Percentiles rank a stretch among this genome's conserved stretches.
These are phyloP conservation scores for Tipula lateralis DNA, from an alignment of 2,888 invertebrate species.

Conservation along the genomic window DNA sequence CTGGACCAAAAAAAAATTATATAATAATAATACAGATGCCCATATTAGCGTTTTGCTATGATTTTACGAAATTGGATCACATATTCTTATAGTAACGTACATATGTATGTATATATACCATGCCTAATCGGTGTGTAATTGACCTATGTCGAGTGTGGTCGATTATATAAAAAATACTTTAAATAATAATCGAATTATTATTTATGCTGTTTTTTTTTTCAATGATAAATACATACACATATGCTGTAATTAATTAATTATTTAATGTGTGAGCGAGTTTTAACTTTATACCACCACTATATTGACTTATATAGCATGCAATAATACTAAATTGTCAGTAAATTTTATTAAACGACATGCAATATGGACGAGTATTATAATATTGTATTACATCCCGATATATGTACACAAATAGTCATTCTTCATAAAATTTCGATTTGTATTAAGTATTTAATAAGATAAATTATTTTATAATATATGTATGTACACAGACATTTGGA, in stretches of 20 bases:
- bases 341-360: background rate
- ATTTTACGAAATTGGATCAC: conserved; percentile 6
- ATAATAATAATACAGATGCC: background rate
- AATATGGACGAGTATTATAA: background rate
- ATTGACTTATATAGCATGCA: background rate
- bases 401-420: background rate
- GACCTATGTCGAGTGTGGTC: background rate
- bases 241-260: background rate
- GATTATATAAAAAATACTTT: background rate
- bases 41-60: background rate
- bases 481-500: too few relatives aligned
- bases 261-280: background rate
- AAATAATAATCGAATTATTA: conserved; percentile 4
- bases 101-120: background rate
- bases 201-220: background rate
- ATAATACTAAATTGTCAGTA: background rate
- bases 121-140: background rate
- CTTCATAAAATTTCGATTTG: background rate
- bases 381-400: background rate
- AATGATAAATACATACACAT: background rate
- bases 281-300: background rate
- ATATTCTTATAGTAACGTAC: background rate
- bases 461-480: background rate
- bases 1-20: conserved; percentile 9
- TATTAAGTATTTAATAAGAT: background rate